Evolutionary conservation across 2,888 invertebrate species (phyloP).

Genomic region (Zeuzera pyrina): DNA sequence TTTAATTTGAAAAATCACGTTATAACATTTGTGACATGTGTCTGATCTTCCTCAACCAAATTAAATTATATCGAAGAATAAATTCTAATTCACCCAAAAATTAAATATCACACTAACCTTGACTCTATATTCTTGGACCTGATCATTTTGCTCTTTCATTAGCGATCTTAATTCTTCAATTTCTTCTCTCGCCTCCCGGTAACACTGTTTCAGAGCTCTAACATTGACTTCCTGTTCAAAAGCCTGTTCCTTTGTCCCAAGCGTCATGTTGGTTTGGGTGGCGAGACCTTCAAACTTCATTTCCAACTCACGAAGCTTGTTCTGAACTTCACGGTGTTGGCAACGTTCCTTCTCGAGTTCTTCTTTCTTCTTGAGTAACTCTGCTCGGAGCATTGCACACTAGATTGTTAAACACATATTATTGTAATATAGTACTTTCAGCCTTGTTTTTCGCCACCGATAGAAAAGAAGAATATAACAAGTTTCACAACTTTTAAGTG

Average conservation of each 20-base stretch:
- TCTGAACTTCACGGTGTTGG: constrained; percentile 67
- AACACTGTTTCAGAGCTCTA: constrained; percentile 64
- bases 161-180: constrained; percentile 74
- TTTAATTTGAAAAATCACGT: too few relatives aligned
- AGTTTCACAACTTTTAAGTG: too few relatives aligned
- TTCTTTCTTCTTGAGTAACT: constrained; percentile 59
- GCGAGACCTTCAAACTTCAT: constrained; percentile 36
- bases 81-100: background rate
- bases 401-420: constrained; percentile 12
- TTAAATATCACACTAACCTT: constrained; percentile 47
- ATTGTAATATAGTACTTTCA: too few relatives aligned
- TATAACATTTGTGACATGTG: too few relatives aligned
- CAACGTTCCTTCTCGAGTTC: constrained; percentile 73
- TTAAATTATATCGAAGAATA: too few relatives aligned
- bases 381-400: constrained; percentile 57
- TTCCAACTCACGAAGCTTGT: constrained; percentile 50
- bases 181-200: constrained; percentile 72
- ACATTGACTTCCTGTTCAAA: constrained; percentile 70
- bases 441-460: too few relatives aligned
- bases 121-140: constrained; percentile 79
- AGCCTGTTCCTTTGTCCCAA: constrained; percentile 75
- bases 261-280: constrained; percentile 49
- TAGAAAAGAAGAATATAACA: too few relatives aligned
- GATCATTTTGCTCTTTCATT: constrained; percentile 77
- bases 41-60: too few relatives aligned